These are phyloP conservation scores for Apolygus lucorum DNA, from an alignment of 1,140 invertebrate genomes.

Conservation along the genomic window DNA sequence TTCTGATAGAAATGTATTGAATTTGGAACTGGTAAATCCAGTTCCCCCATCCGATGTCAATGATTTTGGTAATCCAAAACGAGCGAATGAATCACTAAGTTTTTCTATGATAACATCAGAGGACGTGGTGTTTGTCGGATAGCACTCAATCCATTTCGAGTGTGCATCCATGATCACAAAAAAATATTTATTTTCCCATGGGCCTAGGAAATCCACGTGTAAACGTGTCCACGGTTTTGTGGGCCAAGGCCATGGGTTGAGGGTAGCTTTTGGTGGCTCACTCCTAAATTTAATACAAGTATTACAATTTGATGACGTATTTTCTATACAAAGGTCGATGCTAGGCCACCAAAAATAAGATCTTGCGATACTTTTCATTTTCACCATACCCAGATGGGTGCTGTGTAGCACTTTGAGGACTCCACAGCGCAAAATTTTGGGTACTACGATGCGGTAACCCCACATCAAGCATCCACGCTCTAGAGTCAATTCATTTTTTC, in stretches of 20 bases:
- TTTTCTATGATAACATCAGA: not conserved
- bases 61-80: not conserved
- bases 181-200: not conserved
- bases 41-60: not conserved
- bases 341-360: not conserved
- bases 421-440: not conserved
- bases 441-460: not conserved
- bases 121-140: not conserved
- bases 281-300: not conserved
- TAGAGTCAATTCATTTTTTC: not conserved
- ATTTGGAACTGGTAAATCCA: not conserved
- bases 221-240: not conserved
- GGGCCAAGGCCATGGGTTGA: not conserved
- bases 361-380: not conserved
- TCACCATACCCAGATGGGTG: not conserved
- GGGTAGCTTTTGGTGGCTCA: not conserved
- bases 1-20: not conserved
- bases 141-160: not conserved
- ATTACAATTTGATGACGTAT: not conserved
- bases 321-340: not conserved
- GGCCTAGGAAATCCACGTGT: not conserved
- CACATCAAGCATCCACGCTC: not conserved
- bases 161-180: not conserved
- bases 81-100: not conserved
- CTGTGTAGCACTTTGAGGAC: not conserved